Percentiles rank a stretch among this genome's conserved stretches.
Evolutionary conservation across 2,113 vertebrate genomes (phyloP).

Genomic region (Cololabis saira): DNA sequence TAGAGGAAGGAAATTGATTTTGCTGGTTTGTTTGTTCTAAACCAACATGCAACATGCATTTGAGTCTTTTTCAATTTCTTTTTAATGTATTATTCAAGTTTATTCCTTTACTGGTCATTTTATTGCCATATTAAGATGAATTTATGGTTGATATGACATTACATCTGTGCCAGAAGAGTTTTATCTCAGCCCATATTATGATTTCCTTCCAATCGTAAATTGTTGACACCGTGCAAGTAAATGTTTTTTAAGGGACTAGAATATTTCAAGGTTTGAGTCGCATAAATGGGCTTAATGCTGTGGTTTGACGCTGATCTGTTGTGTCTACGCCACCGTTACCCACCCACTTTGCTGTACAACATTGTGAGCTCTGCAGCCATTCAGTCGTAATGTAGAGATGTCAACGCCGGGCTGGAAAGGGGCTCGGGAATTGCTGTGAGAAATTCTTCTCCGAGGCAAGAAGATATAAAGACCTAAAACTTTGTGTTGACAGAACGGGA

Average conservation of each 20-base stretch:
- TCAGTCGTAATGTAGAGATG: conserved; percentile 33
- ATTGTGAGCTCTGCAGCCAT: conserved; percentile 29
- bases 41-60: conserved; percentile 23
- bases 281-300: conserved; percentile 46
- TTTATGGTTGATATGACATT: conserved; percentile 35
- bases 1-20: conserved; percentile 67
- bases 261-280: conserved; percentile 26
- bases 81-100: neutral
- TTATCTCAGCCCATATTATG: conserved; percentile 23
- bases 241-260: conserved; percentile 4
- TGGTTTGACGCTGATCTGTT: conserved; percentile 44
- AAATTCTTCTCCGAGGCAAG: conserved; percentile 40
- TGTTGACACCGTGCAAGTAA: neutral
- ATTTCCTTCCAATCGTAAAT: neutral
- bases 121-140: conserved; percentile 48
- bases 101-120: conserved; percentile 27
- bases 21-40: conserved; percentile 53
- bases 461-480: conserved; percentile 53
- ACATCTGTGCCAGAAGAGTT: conserved; percentile 28
- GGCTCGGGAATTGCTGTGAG: conserved; percentile 16
- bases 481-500: conserved; percentile 71
- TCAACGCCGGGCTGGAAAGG: conserved; percentile 27
- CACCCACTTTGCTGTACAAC: conserved; percentile 27
- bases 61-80: conserved; percentile 19
- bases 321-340: conserved; percentile 30